Base-by-base conservation (phyloP, 2,797 vertebrate species). In the Gallirallus australis region DNA sequence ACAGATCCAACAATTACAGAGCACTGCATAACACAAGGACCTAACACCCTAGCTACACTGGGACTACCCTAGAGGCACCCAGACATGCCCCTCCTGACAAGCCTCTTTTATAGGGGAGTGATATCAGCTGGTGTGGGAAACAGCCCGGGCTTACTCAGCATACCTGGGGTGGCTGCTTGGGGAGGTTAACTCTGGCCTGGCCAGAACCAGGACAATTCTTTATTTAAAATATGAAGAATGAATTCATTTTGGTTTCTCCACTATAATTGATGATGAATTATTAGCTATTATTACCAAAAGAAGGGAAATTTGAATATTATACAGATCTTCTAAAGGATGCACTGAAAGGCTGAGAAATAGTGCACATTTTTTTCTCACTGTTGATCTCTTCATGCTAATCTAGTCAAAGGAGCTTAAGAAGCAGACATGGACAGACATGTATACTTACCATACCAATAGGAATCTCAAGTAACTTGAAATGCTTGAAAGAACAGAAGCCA, bases 401-500 rank as follows among this genome's bases (percentile, higher is more conserved):
- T 61, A 84, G 40, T 9, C 25, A 82, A 84, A 80, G 40, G 10
- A 92, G 48, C 72, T 60, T 47, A 66, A 24, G 53, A 33, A 2
- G 15, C 33, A 35, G 33, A 35, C 80, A 15, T 31, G 76, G 21
- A 39, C 25, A 77, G n/a, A 53, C 33, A 53, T 25, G 40, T n/a
- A 61, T 50, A 59, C 28, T 66, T 70, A 25, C 66, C 60, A n/a
- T 53, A 75, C 52, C 28, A 73, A 42, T 23, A 84, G 52, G 48
- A 96, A 95, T 89, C 82, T 89, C 79, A 91, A 53, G 56, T 35
- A 93, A 66, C 35, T 76, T 87, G 60, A 86, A 93, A 89, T 47
- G 53, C 33, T 77, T 94, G 72, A 86, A 91, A 91, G 15, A 66
- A 86, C 59, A 94, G 16, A 69, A 90, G 56, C 30, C 35, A 61